Conservation (phyloP, 2,113 vertebrate species). For the Hippoglossus stenolepis region DNA sequence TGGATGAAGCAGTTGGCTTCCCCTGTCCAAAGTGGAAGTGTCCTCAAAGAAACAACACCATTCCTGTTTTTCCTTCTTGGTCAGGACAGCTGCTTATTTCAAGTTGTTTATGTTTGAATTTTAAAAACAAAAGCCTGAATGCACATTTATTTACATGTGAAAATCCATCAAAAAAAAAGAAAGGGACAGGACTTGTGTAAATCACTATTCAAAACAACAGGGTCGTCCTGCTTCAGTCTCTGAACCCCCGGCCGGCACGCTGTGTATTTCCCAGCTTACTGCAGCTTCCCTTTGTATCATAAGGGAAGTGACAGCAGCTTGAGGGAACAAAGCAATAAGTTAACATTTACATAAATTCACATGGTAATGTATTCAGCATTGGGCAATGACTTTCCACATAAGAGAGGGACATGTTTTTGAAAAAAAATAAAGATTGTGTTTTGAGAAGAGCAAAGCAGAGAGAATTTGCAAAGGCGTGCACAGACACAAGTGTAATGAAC, state of each 20-base stretch:
- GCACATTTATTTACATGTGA: neutral
- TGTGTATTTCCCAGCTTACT: slow-evolving; percentile 28
- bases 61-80: neutral
- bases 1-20: neutral
- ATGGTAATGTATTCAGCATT: slow-evolving; percentile 78
- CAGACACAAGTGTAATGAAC: slow-evolving; percentile 58
- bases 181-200: neutral
- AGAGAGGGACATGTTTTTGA: slow-evolving; percentile 61
- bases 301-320: slow-evolving; percentile 64
- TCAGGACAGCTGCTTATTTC: too few species aligned
- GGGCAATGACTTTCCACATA: slow-evolving; percentile 58
- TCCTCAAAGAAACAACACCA: neutral
- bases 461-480: slow-evolving; percentile 38
- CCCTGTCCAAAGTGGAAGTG: neutral
- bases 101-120: neutral
- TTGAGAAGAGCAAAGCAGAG: slow-evolving; percentile 53
- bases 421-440: slow-evolving; percentile 33
- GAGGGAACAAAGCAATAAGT: slow-evolving; percentile 69
- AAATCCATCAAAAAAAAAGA: neutral
- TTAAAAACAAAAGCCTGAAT: slow-evolving; percentile 16
- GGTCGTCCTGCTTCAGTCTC: slow-evolving; percentile 24
- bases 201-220: slow-evolving; percentile 8
- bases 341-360: slow-evolving; percentile 75
- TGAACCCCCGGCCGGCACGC: neutral
- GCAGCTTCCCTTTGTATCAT: slow-evolving; percentile 48